Percentiles rank a stretch among this genome's conserved stretches.
phyloP scores from a whole-genome alignment of 2,797 vertebrate genomes.

The Octomys mimax region DNA sequence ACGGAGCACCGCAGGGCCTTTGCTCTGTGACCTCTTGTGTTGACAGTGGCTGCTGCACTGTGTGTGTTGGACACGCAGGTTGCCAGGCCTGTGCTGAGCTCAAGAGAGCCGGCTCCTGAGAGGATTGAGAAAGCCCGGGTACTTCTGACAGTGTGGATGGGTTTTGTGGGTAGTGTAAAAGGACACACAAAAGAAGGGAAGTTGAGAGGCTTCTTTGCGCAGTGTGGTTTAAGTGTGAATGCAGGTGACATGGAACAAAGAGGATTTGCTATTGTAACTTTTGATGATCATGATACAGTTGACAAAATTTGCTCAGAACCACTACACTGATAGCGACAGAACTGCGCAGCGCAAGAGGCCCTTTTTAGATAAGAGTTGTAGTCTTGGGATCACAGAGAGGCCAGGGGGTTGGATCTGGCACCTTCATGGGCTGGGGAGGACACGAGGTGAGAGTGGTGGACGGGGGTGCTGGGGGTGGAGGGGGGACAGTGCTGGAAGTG shows the following conservation, averaged over 20 bases:
- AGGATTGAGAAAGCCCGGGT: background rate
- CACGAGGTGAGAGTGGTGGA: background rate
- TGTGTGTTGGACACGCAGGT: background rate
- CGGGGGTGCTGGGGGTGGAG: conserved; percentile 41
- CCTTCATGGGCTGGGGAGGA: background rate
- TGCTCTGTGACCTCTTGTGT: background rate
- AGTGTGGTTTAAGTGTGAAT: background rate
- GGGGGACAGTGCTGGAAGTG: background rate
- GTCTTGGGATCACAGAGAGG: background rate
- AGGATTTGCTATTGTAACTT: background rate
- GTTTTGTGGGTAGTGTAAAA: background rate
- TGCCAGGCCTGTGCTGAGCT: background rate
- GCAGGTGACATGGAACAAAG: background rate
- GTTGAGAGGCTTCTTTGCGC: background rate
- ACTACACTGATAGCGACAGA: background rate
- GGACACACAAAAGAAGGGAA: background rate
- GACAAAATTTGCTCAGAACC: background rate
- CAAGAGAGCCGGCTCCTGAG: background rate
- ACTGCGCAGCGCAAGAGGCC: background rate
- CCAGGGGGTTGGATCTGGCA: background rate
- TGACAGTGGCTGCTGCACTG: background rate
- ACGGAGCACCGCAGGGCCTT: background rate
- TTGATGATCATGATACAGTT: background rate
- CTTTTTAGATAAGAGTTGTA: background rate
- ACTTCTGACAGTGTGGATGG: background rate